Base-by-base conservation (phyloP, 2,888 invertebrate genomes). In the Pegoplata infirma region DNA sequence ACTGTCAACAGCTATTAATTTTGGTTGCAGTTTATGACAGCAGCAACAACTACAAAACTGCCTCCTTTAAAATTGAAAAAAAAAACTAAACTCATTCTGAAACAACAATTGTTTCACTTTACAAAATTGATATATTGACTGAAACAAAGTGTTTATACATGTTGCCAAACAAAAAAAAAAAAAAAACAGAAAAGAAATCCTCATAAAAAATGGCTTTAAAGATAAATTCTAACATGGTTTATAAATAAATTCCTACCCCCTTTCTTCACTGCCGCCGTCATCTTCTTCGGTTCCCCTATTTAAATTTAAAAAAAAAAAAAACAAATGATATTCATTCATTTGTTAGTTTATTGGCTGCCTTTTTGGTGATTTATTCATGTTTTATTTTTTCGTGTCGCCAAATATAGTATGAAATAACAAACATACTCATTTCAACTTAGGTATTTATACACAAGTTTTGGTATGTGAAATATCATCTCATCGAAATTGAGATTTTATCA, bases 141-240 rank as follows among this genome's bases (percentile, higher is more conserved):
- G 3, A n/a, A n/a, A 40, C 36, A 40, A 40, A 40, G 36, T 40
- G 36, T 40, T 40, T 40, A 40, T 40, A 40, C 0, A 28, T 12
- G 53, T 51, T 55, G 5, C 7, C 14, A 14, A 49, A 46, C 56
- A 55, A 59, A n/a, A 61, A 32, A 23, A 10, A 46, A n/a, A 5
- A 49, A 44, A 23, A 21, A 4, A 19, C 25, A 19, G 25, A 28
- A 56, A 46, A 66, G 47, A 56, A 40, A 17, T 17, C 51, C 56
- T 19, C 46, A 63, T 64, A 79, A 79, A 71, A 75, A 79, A 79
- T 67, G 47, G 51, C 44, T 32, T 63, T 79, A 79, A 79, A 75
- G 78, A 79, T 74, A 71, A 79, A 51, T 79, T 75, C 74, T 79
- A 79, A 79, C 79, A 75, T 56, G 75, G 67, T 79, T 79, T 75